phyloP scores from a whole-genome alignment of 2,888 invertebrate genomes.

The Eristalis tenax region DNA sequence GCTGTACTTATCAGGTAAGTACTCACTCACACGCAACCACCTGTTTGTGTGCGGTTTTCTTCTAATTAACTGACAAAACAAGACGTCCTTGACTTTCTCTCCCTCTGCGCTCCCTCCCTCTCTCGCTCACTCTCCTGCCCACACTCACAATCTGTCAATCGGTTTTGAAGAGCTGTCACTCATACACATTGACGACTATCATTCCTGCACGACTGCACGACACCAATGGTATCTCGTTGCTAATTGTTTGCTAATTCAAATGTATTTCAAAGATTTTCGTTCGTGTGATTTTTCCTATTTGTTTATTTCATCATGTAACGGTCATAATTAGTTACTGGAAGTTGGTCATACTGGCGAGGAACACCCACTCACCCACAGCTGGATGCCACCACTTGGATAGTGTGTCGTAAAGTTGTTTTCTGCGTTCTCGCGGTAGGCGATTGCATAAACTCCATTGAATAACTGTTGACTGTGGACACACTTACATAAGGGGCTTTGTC shows the following conservation, averaged over 20 bases:
- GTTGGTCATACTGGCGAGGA: neutral
- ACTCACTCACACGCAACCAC: slow-evolving; percentile 25
- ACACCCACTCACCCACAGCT: neutral
- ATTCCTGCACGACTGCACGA: neutral
- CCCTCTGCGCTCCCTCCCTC: too few relatives aligned
- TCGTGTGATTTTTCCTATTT: neutral
- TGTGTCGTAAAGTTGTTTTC: neutral
- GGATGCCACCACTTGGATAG: neutral
- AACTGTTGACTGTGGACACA: neutral
- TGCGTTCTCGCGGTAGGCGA: neutral
- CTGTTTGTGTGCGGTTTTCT: slow-evolving; percentile 36
- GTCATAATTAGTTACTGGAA: neutral
- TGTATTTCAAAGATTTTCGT: neutral
- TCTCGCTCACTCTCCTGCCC: slow-evolving; percentile 30
- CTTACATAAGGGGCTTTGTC: neutral
- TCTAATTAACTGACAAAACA: slow-evolving; percentile 59
- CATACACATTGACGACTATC: neutral
- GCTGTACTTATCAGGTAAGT: neutral
- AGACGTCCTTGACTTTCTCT: slow-evolving; percentile 66
- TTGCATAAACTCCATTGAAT: neutral
- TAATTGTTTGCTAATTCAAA: slow-evolving; percentile 31
- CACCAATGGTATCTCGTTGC: neutral
- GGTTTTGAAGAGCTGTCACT: neutral
- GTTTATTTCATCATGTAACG: neutral
- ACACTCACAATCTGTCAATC: neutral